These are phyloP conservation scores for Cottoperca gobio DNA, from an alignment of 2,797 vertebrate genomes.

Conservation along the genomic window DNA sequence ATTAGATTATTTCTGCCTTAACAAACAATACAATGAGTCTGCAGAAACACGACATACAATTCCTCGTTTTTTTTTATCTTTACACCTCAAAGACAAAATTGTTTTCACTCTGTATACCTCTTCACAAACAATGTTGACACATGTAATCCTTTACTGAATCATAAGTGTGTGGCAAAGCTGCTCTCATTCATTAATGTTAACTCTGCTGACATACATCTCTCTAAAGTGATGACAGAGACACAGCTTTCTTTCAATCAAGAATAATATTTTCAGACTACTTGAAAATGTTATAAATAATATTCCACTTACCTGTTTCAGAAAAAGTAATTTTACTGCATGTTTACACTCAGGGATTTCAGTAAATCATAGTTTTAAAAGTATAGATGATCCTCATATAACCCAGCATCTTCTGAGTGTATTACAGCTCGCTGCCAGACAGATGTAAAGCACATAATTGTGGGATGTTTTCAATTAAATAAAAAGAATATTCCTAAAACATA, in stretches of 20 bases:
- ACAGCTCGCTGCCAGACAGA: neutral
- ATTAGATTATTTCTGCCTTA: neutral
- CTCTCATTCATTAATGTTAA: neutral
- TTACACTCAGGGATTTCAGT: neutral
- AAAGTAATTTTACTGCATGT: neutral
- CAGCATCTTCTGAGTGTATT: neutral
- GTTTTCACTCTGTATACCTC: neutral
- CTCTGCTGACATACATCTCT: neutral
- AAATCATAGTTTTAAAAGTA: conserved; percentile 7
- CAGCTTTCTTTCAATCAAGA: neutral
- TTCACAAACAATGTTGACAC: neutral
- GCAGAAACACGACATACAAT: neutral
- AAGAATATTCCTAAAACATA: neutral
- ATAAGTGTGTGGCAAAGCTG: neutral
- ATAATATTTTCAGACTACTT: neutral
- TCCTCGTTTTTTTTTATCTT: neutral
- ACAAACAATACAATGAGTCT: no score
- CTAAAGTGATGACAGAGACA: neutral
- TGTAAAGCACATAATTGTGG: neutral
- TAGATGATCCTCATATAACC: neutral
- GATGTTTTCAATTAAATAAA: conserved; percentile 18
- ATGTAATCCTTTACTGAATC: neutral
- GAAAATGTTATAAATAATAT: no score
- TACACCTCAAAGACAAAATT: neutral
- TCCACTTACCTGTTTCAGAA: neutral